Evolutionary conservation across 2,888 invertebrate species (phyloP).

Genomic region (Caenorhabditis sp.): DNA sequence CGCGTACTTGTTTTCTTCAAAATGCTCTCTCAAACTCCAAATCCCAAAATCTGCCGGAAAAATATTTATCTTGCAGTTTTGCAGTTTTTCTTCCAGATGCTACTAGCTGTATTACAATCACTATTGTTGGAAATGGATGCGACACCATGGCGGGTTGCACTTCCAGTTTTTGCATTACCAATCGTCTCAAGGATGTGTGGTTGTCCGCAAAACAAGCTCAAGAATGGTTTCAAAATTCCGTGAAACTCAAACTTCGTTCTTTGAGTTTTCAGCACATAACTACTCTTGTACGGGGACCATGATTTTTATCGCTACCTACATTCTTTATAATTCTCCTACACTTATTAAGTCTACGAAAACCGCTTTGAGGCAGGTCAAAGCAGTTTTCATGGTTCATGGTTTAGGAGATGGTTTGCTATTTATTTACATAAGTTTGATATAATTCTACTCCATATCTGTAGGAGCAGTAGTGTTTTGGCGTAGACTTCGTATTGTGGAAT

Average conservation of each 20-base stretch:
- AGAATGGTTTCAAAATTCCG: constrained; percentile 62
- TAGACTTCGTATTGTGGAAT: constrained; percentile 84
- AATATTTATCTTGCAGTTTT: too few relatives aligned
- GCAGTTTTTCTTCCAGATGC: constrained; percentile 23
- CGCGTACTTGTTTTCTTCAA: too few relatives aligned
- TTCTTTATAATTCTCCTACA: constrained; percentile 84
- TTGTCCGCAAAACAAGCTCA: constrained; percentile 83
- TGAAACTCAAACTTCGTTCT: too few relatives aligned
- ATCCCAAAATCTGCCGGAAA: too few relatives aligned
- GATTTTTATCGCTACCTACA: constrained; percentile 84
- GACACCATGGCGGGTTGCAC: constrained; percentile 82
- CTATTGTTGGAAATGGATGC: constrained; percentile 84
- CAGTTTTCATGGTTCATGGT: constrained; percentile 83
- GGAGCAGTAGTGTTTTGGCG: constrained; percentile 83
- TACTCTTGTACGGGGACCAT: constrained; percentile 84
- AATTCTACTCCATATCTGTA: too few relatives aligned
- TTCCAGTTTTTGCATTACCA: constrained; percentile 85
- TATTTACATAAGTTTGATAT: too few relatives aligned
- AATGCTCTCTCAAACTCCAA: too few relatives aligned
- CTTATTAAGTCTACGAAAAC: constrained; percentile 82
- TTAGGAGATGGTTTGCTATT: constrained; percentile 76
- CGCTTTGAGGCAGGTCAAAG: constrained; percentile 72
- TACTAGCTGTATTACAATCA: constrained; percentile 75
- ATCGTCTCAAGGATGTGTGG: constrained; percentile 85
- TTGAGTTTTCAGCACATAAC: constrained; percentile 83